Evolutionary conservation across 1,140 invertebrate genomes (phyloP).

Genomic region (Caenorhabditis tropicalis): DNA sequence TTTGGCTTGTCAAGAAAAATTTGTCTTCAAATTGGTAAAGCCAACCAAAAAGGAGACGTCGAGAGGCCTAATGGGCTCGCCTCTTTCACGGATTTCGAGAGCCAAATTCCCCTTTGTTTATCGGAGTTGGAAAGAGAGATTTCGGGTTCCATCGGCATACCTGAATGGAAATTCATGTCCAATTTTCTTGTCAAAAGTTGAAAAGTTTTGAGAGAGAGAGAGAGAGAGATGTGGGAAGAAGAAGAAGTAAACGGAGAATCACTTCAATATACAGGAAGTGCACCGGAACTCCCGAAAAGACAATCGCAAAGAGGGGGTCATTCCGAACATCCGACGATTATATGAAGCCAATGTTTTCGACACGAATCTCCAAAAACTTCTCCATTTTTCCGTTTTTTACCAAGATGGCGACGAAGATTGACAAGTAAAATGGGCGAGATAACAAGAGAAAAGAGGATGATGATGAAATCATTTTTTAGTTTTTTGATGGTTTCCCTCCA

Average conservation of each 20-base stretch:
- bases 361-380: background rate
- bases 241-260: constrained; percentile 6
- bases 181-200: constrained; percentile 44
- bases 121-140: background rate
- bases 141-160: background rate
- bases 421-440: background rate
- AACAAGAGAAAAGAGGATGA: too few species aligned
- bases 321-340: constrained; percentile 43
- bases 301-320: background rate
- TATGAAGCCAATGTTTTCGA: background rate
- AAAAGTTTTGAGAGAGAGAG: background rate
- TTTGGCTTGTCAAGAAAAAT: constrained; percentile 30
- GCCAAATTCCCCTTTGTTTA: constrained; percentile 17
- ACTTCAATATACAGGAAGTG: constrained; percentile 39
- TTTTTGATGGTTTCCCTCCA: too few species aligned
- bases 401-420: constrained; percentile 1
- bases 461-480: background rate
- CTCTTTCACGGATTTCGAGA: background rate
- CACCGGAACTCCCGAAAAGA: constrained; percentile 17
- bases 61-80: background rate
- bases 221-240: background rate
- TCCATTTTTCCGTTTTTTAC: too few species aligned
- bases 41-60: background rate
- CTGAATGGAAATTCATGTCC: too few species aligned
- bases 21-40: constrained; percentile 29